Evolutionary conservation across 2,888 invertebrate genomes (phyloP).

Genomic region (Branchellion lobata): DNA sequence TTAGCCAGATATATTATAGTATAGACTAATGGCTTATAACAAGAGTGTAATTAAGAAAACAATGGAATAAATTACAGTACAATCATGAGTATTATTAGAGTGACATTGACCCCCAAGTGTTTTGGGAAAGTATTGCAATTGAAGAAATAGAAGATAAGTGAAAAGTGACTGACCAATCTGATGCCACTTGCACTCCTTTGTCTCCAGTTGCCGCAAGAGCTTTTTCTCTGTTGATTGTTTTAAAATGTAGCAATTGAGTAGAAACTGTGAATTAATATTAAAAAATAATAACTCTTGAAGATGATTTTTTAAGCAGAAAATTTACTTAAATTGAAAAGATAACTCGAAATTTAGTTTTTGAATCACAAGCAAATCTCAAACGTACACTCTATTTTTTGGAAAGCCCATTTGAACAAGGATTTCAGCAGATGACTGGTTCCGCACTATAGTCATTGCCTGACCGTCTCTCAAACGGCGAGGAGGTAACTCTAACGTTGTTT

Average conservation of each 20-base stretch:
- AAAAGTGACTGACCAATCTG: conserved; percentile 72
- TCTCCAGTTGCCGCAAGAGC: conserved; percentile 88
- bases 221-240: conserved; percentile 71
- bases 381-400: conserved; percentile 83
- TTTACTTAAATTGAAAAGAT: not conserved
- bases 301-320: not conserved
- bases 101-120: too few relatives aligned
- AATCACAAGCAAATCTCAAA: conserved; percentile 53
- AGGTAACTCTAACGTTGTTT: conserved; percentile 47
- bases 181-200: conserved; percentile 81
- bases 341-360: not conserved
- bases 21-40: too few relatives aligned
- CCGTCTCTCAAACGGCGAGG: conserved; percentile 47
- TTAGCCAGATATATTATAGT: too few relatives aligned
- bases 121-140: too few relatives aligned
- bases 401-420: conserved; percentile 85
- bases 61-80: too few relatives aligned
- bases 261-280: not conserved
- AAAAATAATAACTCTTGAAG: not conserved
- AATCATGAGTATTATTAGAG: too few relatives aligned
- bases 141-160: too few relatives aligned
- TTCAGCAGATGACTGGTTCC: conserved; percentile 67
- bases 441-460: conserved; percentile 51
- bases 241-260: not conserved
- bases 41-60: too few relatives aligned